Conservation (phyloP, 1,140 invertebrate species). For the Meloidogyne hapla region DNA sequence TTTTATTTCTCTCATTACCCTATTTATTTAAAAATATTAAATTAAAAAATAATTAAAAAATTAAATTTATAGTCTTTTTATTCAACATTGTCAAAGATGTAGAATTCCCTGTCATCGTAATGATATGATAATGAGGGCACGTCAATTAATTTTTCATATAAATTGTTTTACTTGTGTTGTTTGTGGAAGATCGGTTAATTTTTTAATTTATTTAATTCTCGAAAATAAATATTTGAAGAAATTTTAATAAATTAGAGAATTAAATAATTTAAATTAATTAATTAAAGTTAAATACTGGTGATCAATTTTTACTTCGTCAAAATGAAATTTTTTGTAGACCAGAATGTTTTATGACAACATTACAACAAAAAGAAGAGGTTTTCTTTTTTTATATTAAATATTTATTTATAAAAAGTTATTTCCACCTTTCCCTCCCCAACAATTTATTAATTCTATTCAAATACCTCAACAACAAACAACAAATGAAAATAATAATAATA, state of each 20-base stretch:
- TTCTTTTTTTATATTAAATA: neutral
- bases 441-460: neutral
- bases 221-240: neutral
- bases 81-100: conserved; percentile 18
- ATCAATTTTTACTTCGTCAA: conserved; percentile 13
- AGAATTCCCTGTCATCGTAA: conserved; percentile 11
- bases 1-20: too few species aligned
- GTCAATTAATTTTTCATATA: conserved; percentile 28
- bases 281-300: conserved; percentile 22
- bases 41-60: conserved; percentile 7
- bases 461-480: neutral
- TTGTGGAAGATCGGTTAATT: conserved; percentile 1
- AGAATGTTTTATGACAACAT: conserved; percentile 21
- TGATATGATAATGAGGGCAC: conserved; percentile 30
- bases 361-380: neutral
- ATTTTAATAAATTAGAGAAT: too few species aligned
- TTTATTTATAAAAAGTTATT: neutral
- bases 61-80: conserved; percentile 14
- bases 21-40: neutral
- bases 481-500: neutral
- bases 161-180: conserved; percentile 28
- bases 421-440: neutral
- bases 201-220: neutral
- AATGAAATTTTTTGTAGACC: conserved; percentile 30
- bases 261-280: neutral